phyloP scores from a whole-genome alignment of 2,797 vertebrate genomes.

The Atherinosoma microstoma region DNA sequence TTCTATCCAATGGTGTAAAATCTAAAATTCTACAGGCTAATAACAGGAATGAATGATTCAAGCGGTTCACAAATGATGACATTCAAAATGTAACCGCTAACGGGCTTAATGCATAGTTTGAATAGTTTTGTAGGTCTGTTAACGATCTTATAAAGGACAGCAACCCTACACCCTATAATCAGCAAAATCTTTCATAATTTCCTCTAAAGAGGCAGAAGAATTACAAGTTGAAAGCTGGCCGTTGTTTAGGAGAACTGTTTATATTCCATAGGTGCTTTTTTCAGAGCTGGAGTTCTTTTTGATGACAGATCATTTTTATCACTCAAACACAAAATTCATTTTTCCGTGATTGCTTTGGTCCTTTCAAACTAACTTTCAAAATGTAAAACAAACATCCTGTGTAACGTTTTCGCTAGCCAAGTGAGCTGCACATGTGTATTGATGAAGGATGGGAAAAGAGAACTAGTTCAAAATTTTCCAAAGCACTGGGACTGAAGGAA shows the following conservation, averaged over 20 bases:
- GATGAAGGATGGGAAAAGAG: background rate
- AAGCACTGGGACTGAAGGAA: background rate
- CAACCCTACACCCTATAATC: background rate
- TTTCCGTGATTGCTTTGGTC: background rate
- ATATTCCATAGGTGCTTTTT: no score
- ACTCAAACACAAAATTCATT: background rate
- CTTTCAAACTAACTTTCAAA: background rate
- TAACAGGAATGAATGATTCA: no score
- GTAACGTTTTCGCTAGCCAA: no score
- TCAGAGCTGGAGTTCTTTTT: no score
- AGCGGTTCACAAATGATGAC: background rate
- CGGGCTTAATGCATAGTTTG: background rate
- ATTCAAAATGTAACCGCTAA: background rate
- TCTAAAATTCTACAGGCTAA: no score
- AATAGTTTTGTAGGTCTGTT: background rate
- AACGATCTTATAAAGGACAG: no score
- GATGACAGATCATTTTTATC: background rate
- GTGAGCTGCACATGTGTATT: no score
- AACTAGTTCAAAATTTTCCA: no score
- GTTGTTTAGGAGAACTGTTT: background rate
- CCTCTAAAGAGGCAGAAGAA: background rate
- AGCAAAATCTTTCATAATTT: background rate
- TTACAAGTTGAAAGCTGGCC: background rate
- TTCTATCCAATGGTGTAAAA: no score
- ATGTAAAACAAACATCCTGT: background rate